A percentile compares a stretch with the other conserved stretches of the same genome.
Conservation (phyloP, 2,888 invertebrate genomes). For the Eudemis profundana region DNA sequence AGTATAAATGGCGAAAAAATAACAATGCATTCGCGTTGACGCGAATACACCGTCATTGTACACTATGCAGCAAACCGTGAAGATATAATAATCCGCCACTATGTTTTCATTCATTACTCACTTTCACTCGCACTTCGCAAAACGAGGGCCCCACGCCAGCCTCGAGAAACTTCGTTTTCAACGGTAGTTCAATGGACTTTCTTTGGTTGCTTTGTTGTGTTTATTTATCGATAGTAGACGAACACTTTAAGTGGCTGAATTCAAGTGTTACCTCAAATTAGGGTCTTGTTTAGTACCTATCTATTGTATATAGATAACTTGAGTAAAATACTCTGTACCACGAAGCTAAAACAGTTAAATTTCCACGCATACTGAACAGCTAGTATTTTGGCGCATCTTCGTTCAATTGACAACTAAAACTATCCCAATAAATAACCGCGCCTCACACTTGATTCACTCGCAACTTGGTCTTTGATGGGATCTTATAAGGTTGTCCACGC, state of each 20-base stretch:
- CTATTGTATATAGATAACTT: not conserved
- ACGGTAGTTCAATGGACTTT: constrained; percentile 54
- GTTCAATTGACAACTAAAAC: no score
- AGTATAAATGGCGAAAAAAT: constrained; percentile 1
- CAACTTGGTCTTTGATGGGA: no score
- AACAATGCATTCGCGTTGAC: constrained; percentile 3
- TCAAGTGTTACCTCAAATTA: not conserved
- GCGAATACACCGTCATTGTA: constrained; percentile 40
- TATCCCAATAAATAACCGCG: no score
- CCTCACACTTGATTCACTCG: no score
- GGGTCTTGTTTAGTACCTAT: not conserved
- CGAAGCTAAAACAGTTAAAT: not conserved
- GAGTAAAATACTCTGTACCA: not conserved
- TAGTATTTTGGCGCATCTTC: no score
- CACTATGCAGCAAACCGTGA: constrained; percentile 23
- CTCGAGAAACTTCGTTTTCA: constrained; percentile 61
- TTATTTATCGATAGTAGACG: constrained; percentile 6
- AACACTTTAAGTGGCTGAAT: constrained; percentile 1
- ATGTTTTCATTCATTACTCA: constrained; percentile 58
- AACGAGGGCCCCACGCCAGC: constrained; percentile 51
- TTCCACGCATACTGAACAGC: no score
- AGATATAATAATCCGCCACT: constrained; percentile 47
- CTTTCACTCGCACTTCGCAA: constrained; percentile 49
- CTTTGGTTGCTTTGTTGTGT: constrained; percentile 57
- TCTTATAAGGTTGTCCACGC: no score